phyloP scores from a whole-genome alignment of 2,797 vertebrate genomes.

The Graptemys geographica region DNA sequence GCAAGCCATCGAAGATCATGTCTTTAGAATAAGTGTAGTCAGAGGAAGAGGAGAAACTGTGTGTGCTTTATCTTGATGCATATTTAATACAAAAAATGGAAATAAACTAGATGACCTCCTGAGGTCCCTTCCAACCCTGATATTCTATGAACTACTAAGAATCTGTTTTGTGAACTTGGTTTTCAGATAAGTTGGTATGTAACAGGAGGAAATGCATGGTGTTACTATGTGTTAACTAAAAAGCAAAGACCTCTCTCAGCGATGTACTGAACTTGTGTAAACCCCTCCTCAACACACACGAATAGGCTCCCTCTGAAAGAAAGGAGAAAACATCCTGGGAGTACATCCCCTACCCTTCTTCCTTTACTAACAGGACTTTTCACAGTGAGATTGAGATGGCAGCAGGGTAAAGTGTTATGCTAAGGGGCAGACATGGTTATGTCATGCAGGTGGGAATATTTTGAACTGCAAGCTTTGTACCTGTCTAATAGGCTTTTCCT shows the following conservation, averaged over 20 bases:
- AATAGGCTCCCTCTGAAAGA: slow-evolving; percentile 21
- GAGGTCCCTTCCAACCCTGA: no score
- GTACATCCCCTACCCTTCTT: background rate
- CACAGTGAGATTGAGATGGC: background rate
- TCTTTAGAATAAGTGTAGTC: slow-evolving; percentile 41
- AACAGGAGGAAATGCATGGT: background rate
- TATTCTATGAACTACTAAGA: background rate
- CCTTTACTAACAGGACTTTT: background rate
- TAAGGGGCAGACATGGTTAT: background rate
- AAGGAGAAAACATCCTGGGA: slow-evolving; percentile 21
- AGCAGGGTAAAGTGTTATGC: background rate
- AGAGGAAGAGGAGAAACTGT: background rate
- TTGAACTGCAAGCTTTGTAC: background rate
- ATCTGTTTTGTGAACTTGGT: background rate
- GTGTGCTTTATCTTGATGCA: slow-evolving; percentile 48
- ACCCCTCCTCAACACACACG: background rate
- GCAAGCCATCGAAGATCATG: slow-evolving; percentile 10
- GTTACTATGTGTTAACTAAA: background rate
- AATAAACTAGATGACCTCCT: background rate
- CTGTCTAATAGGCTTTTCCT: background rate
- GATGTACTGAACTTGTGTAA: background rate
- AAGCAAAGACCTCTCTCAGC: background rate
- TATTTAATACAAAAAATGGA: slow-evolving; percentile 50
- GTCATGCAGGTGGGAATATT: background rate
- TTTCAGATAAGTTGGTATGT: background rate